A percentile compares a stretch with the other conserved stretches of the same genome.
phyloP scores from a whole-genome alignment of 2,888 invertebrate genomes.

The Leucania comma region DNA sequence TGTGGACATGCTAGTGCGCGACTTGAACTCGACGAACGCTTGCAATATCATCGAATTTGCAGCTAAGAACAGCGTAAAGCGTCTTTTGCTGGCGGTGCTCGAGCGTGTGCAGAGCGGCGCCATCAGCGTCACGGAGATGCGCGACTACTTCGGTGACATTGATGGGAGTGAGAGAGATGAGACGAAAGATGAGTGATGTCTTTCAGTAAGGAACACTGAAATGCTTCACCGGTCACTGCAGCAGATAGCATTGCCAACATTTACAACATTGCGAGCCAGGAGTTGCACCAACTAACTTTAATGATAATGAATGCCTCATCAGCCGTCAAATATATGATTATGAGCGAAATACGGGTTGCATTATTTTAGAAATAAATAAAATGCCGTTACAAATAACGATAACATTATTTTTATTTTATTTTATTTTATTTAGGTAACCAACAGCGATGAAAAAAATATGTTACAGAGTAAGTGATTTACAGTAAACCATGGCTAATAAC shows the following conservation, averaged over 20 bases:
- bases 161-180: no score
- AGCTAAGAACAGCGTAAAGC: constrained; percentile 70
- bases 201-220: not conserved
- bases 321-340: no score
- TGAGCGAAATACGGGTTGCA: no score
- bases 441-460: no score
- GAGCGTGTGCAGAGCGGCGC: constrained; percentile 68
- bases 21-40: constrained; percentile 22
- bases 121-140: constrained; percentile 69
- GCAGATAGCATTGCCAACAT: not conserved
- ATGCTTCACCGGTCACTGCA: not conserved
- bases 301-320: no score
- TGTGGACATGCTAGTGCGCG: constrained; percentile 69
- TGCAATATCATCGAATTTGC: constrained; percentile 74
- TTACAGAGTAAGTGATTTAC: no score
- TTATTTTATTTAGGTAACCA: no score
- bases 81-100: constrained; percentile 70
- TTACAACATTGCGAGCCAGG: not conserved
- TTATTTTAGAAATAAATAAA: no score
- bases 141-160: constrained; percentile 47
- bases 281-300: no score
- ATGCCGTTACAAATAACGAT: no score
- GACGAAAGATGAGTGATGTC: not conserved
- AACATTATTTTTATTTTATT: no score
- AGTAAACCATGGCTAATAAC: no score